Percentiles rank a stretch among this genome's conserved stretches.
These are phyloP conservation scores for Clavelina lepadiformis DNA, from an alignment of 23 tunicate species.

Conservation along the genomic window DNA sequence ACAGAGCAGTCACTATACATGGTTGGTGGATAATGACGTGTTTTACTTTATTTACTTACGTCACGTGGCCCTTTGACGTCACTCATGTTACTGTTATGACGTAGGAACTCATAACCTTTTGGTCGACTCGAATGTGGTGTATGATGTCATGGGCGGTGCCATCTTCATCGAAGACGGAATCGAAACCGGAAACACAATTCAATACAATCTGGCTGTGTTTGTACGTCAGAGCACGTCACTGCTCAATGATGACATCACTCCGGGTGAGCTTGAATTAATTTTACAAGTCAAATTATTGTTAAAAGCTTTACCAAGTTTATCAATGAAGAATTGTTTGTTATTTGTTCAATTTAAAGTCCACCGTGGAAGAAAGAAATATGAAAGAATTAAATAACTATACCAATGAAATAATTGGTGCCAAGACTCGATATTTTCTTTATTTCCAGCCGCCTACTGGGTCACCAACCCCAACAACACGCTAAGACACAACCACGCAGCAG, in stretches of 20 bases:
- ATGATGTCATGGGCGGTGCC: constrained; percentile 82
- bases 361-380: no score
- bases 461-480: constrained; percentile 80
- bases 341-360: no score
- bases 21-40: constrained; percentile 17
- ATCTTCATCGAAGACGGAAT: constrained; percentile 88
- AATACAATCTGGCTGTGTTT: constrained; percentile 75
- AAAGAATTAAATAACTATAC: no score
- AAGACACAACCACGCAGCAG: constrained; percentile 78
- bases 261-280: no score
- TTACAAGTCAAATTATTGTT: no score
- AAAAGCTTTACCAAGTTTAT: no score
- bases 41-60: not conserved
- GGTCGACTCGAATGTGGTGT: constrained; percentile 70
- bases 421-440: no score
- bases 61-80: not conserved
- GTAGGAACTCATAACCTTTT: constrained; percentile 64
- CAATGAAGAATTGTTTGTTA: no score
- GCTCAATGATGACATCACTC: constrained; percentile 75
- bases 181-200: constrained; percentile 57
- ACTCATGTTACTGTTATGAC: not conserved
- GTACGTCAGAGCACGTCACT: constrained; percentile 70
- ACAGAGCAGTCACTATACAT: constrained; percentile 80
- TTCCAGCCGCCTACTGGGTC: constrained; percentile 77
- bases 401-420: no score